Percentiles rank a stretch among this genome's conserved stretches.
These are phyloP conservation scores for Fregetta grallaria DNA, from an alignment of 2,113 vertebrate species.

Conservation along the genomic window DNA sequence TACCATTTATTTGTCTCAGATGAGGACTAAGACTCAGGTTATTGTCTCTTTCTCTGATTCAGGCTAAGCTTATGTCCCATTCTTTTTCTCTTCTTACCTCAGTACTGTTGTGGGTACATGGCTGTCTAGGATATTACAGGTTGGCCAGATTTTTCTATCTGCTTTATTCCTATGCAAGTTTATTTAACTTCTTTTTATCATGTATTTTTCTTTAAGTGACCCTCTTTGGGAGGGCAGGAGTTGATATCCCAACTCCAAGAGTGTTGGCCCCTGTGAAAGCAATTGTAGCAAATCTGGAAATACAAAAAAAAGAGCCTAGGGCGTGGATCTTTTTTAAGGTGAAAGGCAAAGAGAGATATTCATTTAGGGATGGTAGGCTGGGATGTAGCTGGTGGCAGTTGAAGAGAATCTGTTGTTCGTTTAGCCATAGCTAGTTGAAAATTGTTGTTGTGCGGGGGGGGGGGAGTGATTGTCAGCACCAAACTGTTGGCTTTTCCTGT, in stretches of 20 bases:
- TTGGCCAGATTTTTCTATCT: background rate
- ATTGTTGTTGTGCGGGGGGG: background rate
- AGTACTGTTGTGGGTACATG: rapidly evolving
- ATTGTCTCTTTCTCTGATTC: background rate
- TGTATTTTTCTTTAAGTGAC: background rate
- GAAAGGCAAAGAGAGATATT: background rate
- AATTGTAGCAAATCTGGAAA: background rate
- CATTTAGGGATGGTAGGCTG: background rate
- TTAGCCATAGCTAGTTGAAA: background rate
- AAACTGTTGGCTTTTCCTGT: background rate
- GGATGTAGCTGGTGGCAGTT: background rate
- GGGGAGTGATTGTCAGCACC: background rate
- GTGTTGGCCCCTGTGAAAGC: background rate
- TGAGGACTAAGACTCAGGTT: background rate
- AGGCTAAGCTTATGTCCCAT: background rate
- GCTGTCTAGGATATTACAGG: background rate
- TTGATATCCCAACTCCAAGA: background rate
- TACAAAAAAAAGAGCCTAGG: background rate
- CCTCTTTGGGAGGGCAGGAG: background rate
- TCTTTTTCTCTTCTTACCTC: background rate
- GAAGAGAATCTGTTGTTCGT: background rate
- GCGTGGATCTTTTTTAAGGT: background rate
- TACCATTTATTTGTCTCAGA: background rate
- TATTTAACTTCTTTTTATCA: background rate
- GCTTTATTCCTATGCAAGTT: background rate